phyloP scores from a whole-genome alignment of 2,797 vertebrate genomes.

The Typhlichthys subterraneus region DNA sequence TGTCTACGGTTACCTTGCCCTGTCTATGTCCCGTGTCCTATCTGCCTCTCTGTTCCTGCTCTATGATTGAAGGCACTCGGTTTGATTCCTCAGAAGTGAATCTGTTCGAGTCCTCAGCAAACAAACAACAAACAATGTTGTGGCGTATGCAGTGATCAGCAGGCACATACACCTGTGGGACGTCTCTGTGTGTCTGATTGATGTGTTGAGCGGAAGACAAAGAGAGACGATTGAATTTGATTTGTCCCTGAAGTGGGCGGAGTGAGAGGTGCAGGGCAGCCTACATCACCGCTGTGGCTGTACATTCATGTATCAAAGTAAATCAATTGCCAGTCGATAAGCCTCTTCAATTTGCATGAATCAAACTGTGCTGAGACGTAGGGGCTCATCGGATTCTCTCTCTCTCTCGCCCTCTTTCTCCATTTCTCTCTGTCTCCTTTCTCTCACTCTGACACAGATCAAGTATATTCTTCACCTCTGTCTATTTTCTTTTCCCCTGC shows the following conservation, averaged over 20 bases:
- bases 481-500: slow-evolving; percentile 14
- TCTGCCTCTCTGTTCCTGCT: background rate
- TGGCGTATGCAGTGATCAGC: background rate
- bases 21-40: background rate
- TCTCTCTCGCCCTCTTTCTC: slow-evolving; percentile 19
- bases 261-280: slow-evolving; percentile 23
- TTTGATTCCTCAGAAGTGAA: no score
- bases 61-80: no score
- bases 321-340: slow-evolving; percentile 77
- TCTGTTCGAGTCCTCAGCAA: no score
- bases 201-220: slow-evolving; percentile 60
- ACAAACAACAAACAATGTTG: no score
- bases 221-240: slow-evolving; percentile 73
- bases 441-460: slow-evolving; percentile 15
- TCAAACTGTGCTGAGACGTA: slow-evolving; percentile 43
- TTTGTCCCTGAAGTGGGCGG: slow-evolving; percentile 68
- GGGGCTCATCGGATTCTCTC: slow-evolving; percentile 12
- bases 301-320: slow-evolving; percentile 65
- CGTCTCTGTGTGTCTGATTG: slow-evolving; percentile 75
- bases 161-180: slow-evolving; percentile 30
- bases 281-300: slow-evolving; percentile 32
- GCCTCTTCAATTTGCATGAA: slow-evolving; percentile 74
- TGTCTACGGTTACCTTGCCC: background rate
- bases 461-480: slow-evolving; percentile 39
- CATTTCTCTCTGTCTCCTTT: background rate